Evolutionary conservation across 2,113 vertebrate species (phyloP).

Genomic region (Centropus unirufus): DNA sequence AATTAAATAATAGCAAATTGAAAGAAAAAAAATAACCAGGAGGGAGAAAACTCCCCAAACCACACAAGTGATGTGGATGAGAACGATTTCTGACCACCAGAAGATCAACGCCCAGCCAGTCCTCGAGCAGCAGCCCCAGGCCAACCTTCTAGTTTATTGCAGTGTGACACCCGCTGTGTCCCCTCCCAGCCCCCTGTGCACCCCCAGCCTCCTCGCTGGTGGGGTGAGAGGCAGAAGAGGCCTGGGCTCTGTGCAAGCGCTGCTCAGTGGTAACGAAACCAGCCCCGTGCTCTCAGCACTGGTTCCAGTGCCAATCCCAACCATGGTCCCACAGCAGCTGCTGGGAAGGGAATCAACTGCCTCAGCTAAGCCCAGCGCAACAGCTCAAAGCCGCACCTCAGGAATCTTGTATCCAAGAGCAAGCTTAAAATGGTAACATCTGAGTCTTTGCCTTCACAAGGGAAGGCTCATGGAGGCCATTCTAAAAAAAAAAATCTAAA

Average conservation of each 20-base stretch:
- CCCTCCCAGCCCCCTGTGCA: not conserved
- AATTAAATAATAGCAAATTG: not conserved
- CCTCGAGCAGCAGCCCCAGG: not conserved
- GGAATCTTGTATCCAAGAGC: not conserved
- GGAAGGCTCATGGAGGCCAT: not conserved
- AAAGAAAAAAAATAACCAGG: not conserved
- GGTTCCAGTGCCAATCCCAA: not conserved
- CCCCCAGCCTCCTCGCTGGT: not conserved
- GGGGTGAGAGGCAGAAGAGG: not conserved
- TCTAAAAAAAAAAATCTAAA: no score
- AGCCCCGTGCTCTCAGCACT: not conserved
- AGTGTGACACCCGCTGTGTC: not conserved
- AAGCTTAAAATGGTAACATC: not conserved
- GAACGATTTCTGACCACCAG: not conserved
- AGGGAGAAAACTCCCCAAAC: not conserved
- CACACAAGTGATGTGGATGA: not conserved
- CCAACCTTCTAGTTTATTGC: not conserved
- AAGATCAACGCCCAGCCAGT: not conserved
- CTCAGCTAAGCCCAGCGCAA: not conserved
- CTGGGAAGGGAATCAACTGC: no score
- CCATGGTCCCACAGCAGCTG: rapidly evolving
- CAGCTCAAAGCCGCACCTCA: not conserved
- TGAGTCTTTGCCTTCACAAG: not conserved
- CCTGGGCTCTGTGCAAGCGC: not conserved
- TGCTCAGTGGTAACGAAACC: rapidly evolving